Evolutionary conservation across 2,797 vertebrate species (phyloP).

Genomic region (Fringilla coelebs): DNA sequence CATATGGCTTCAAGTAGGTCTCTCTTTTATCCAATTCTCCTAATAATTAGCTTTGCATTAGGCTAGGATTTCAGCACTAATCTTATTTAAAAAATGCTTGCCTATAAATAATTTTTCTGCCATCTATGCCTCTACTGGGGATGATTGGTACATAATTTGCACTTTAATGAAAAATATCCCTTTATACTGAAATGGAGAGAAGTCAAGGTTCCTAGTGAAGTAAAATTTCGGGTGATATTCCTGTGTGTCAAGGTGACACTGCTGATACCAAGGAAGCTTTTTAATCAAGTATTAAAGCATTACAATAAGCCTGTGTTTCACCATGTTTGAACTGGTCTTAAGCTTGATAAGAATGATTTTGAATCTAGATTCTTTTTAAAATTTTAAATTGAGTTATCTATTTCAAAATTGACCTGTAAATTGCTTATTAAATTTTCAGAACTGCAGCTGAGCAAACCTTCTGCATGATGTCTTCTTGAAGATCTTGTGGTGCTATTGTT

Average conservation of each 20-base stretch:
- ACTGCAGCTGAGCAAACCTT: neutral
- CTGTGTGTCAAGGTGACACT: neutral
- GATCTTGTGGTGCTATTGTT: neutral
- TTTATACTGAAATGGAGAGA: neutral
- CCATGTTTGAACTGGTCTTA: neutral
- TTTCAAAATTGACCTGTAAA: neutral
- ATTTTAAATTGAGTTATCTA: neutral
- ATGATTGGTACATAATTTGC: neutral
- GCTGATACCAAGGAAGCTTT: neutral
- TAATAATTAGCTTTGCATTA: neutral
- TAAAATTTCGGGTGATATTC: neutral
- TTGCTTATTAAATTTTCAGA: neutral
- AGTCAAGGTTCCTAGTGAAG: neutral
- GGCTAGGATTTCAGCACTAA: neutral
- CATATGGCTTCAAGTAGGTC: neutral
- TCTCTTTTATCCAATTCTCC: neutral
- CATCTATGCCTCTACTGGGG: fast-evolving
- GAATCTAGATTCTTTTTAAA: neutral
- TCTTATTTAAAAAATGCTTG: neutral
- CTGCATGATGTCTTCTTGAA: neutral
- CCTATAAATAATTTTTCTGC: neutral
- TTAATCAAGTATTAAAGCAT: neutral
- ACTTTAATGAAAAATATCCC: neutral
- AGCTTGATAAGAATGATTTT: neutral
- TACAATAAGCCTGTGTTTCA: neutral